phyloP scores from a whole-genome alignment of 2,888 invertebrate genomes.

The Acholoe squamosa region DNA sequence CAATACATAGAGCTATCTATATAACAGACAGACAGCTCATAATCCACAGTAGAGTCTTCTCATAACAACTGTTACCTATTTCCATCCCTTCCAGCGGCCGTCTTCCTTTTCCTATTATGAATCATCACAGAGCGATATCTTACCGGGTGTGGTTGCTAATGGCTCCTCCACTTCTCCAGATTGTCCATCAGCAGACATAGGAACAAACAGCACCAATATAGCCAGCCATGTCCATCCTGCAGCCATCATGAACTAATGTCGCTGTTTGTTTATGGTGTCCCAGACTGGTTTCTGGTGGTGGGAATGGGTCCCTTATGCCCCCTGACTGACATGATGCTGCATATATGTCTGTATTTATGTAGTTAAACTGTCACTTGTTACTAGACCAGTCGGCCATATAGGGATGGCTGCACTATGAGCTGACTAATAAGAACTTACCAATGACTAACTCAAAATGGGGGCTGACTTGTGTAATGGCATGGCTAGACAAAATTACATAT shows the following conservation, averaged over 20 bases:
- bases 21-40: no score
- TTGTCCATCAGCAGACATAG: neutral
- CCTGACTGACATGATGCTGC: neutral
- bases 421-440: neutral
- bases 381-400: neutral
- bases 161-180: neutral
- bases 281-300: neutral
- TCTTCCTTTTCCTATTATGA: no score
- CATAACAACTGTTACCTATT: no score
- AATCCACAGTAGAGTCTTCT: no score
- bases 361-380: neutral
- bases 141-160: neutral
- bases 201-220: neutral
- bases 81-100: no score
- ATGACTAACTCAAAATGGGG: neutral
- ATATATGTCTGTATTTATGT: neutral
- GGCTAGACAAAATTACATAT: neutral
- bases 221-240: neutral
- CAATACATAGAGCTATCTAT: no score
- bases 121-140: neutral
- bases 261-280: no score
- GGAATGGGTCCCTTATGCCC: neutral
- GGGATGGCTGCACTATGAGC: neutral
- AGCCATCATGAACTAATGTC: no score
- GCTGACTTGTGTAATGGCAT: neutral